Evolutionary conservation across 2,113 vertebrate species (phyloP), one percentile per base, ranked within the genome.

Genomic region (Pseudorectes ferrugineus): DNA sequence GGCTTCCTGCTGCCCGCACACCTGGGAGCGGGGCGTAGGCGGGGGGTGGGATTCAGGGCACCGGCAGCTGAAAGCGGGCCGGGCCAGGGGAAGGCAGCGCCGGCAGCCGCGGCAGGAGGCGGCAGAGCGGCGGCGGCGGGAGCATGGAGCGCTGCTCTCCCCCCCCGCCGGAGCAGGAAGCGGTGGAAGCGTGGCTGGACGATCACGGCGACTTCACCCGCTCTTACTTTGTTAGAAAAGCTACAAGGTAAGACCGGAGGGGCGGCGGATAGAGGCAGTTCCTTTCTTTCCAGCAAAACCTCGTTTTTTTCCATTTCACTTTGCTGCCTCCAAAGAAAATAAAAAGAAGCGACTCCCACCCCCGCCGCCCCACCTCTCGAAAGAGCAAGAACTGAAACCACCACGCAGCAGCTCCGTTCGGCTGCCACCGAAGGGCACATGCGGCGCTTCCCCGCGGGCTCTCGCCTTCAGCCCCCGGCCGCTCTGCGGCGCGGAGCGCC

Each of bases 141-240:
- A 95, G 83, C 96, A 99, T 99, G 99, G 98, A 98, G 97, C 97
- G 85, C 82, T 93, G 95, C 96, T 78, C 88, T 84, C 92, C 77
- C 55, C 93, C 88, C 14, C 7, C 45, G 71, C 92, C 35, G 42
- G 93, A 89, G 95, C 89, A 88, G 91, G 97, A 96, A 85, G 98
- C 98, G 95, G 98, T 99, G 95, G 99, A 99, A 98, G 99, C 99
- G 92, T 99, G 99, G 99, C 98, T 99, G 97, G 99, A 99, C 92
- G 99, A 99, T 75, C 98, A 99, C 98, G 28, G 97, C 95, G 98
- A 99, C 95, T 99, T 99, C 52, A 95, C 98, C 46, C 98, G 96
- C 96, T 99, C 99, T 35, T 99, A 99, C 98, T 99, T 99, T 96
- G 97, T 98, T 46, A 97, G 98, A 89, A 99, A 99, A 97, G 99